Base-by-base conservation (phyloP, 1,140 invertebrate species). In the Andricus grossulariae region DNA sequence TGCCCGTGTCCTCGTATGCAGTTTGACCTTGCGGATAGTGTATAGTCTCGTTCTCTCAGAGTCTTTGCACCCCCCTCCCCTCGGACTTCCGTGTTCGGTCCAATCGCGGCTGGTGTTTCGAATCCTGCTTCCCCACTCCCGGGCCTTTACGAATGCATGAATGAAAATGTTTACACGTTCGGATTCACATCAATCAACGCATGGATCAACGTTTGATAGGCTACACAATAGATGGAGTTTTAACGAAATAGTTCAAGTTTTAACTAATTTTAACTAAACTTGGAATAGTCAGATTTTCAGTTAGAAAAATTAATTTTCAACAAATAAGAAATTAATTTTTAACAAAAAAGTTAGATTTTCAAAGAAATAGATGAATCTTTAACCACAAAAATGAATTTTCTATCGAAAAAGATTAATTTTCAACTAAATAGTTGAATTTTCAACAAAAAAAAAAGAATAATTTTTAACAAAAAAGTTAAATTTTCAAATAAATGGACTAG, bases 121-220 rank as follows among this genome's bases (percentile, higher is more conserved):
- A 79, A 66, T 66, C 39, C 21, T 60, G 74, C 81, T 84, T 81
- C 83, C 78, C 77, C 83, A 75, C 73, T 66, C 39, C 60, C 5
- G 4, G 16, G 16, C 32, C 39, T 66, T 66, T 66, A 66, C 25
- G 49, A 74, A 76, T 80, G 70, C 66, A 83, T 84, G 85, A 86
- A 85, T 85, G 81, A 82, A 85, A 85, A 77, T 86, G 66, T 72
- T 16, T 39, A 66, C 39, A 16, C 39, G 32, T 66, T 15, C 16
- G 7, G 3, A 10, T 60, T 60, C 11, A 39, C 57, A 60, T 25
- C 57, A 25, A 19, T 66, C 15, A 15, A 6, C 21, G 39, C 21
- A 66, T 32, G 39, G 39, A 66, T 66, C 10, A 10, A 66, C 16
- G 32, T 39, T 66, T 66, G 32, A 66, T 32, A 32, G 25, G 25